Base-by-base conservation (phyloP, 2,888 invertebrate species). In the Matsumyia berberina region DNA sequence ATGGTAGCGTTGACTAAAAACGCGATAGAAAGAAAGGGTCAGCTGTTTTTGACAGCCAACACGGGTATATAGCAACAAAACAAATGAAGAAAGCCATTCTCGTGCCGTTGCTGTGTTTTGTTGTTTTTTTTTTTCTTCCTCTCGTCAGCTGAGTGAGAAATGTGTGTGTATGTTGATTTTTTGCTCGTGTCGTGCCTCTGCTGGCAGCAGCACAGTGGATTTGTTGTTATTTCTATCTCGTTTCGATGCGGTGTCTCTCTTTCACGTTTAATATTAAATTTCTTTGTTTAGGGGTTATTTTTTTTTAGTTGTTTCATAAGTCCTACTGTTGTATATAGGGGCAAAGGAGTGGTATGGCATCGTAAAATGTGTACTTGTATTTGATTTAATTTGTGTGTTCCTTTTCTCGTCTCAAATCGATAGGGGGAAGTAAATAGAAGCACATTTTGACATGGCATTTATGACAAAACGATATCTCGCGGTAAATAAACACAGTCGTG, bases 21-120 rank as follows among this genome's bases (percentile, higher is more conserved):
- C 60, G 42, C 67, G 42, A 69, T 66, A 42, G 70, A 69, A 57
- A 69, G 86, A 86, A 83, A 87, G 76, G 76, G 86, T 87, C 88
- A 88, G 88, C 88, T 88, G 88, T 87, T 88, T 88, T 87, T 86
- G 86, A 87, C 86, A 86, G 80, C n/a, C 44, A 66, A 51, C 51
- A 42, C 9, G 12, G 12, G 31, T 8, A 19, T 15, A 31, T 19
- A 57, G 33, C 55, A 58, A 42, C 19, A 35, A 19, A 51, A 62
- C 8, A 12, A 55, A 67, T 42, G 17, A 57, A 69, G 24, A 57
- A 55, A 42, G 37, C 42, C 53, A 24, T 51, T 29, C 39, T 8
- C 12, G 9, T 39, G 39, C 6, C 8, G 4, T 53, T 53, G 15
- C 58, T 29, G 37, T 29, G 37, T 55, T 62, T 35, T 53, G 24